Base-by-base conservation (phyloP, 2,888 invertebrate species). In the Carcina quercana region DNA sequence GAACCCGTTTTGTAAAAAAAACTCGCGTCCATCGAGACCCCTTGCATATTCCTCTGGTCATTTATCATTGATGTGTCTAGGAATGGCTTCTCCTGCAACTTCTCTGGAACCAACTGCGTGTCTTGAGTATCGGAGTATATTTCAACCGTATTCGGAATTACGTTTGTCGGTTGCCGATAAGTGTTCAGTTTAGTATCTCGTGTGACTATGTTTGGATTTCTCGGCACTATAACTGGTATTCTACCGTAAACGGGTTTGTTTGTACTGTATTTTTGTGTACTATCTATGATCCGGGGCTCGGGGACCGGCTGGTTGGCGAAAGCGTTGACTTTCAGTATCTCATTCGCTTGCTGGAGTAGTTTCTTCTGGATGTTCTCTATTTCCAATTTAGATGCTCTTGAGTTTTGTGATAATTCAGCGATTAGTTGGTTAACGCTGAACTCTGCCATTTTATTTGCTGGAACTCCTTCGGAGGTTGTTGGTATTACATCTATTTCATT, bases 1-100 rank as follows among this genome's bases (percentile, higher is more conserved):
- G 72, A 79, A 80, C 79, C 74, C 62, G 76, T 82, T 83, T 66
- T 69, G 90, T 90, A 85, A 89, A 91, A 80, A 80, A 82, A 82
- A 75, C 76, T 78, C 68, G 72, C 73, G 72, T 67, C 72, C 59
- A 59, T 49, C 57, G 56, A 70, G 76, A 72, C 78, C 79, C 80
- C 73, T 70, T 69, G 78, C 70, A 70, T 71, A 68, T 70, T 72
- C 61, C 70, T 67, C 57, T 67, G 71, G 51, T 50, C 65, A 65
- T 74, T 73, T 68, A 69, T 75, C 73, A 71, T 69, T 68, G 69
- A 65, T 49, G 51, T 50, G 59, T 59, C 61, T 50, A 45, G 53
- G 46, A 50, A 41, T 45, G 58, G 58, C 54, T 52, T 54, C 54
- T 70, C 74, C 63, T 71, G 72, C 43, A 83, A 67, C 61, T 65